Evolutionary conservation across 2,888 invertebrate genomes (phyloP).

Genomic region (Tethea ocularis): DNA sequence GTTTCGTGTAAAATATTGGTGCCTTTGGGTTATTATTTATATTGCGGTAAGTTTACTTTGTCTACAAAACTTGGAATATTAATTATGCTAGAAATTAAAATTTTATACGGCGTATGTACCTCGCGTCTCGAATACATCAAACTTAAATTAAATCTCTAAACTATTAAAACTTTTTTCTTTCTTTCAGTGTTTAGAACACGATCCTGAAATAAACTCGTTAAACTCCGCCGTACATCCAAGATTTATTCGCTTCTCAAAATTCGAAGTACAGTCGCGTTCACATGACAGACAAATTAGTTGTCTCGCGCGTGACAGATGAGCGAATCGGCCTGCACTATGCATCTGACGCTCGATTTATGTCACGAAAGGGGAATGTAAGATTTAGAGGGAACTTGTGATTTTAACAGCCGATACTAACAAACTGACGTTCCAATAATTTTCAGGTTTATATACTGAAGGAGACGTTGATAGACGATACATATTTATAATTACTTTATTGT

Average conservation of each 20-base stretch:
- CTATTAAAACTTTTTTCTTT: too few relatives aligned
- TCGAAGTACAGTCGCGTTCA: constrained; percentile 50
- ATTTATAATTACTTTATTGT: constrained; percentile 1
- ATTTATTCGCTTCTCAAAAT: constrained; percentile 58
- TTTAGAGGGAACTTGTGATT: constrained; percentile 45
- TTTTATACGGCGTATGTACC: too few relatives aligned
- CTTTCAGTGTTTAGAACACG: too few relatives aligned
- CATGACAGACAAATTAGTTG: constrained; percentile 73
- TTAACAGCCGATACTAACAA: constrained; percentile 36
- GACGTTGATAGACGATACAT: background rate
- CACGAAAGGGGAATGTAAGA: constrained; percentile 39
- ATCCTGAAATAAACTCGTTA: too few relatives aligned
- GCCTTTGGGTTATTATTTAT: background rate
- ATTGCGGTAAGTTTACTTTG: constrained; percentile 13
- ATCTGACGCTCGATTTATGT: constrained; percentile 55
- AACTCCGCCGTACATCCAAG: constrained; percentile 18
- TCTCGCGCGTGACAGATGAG: constrained; percentile 66
- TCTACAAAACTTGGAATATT: background rate
- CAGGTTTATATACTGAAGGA: background rate
- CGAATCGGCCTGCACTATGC: constrained; percentile 49
- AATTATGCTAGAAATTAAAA: too few relatives aligned
- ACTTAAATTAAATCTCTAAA: too few relatives aligned
- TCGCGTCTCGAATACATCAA: too few relatives aligned
- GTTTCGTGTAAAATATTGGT: background rate
- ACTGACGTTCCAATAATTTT: constrained; percentile 22